Evolutionary conservation across 2,113 vertebrate genomes (phyloP), one percentile per base, ranked within the genome.

Genomic region (Perognathus longimembris): DNA sequence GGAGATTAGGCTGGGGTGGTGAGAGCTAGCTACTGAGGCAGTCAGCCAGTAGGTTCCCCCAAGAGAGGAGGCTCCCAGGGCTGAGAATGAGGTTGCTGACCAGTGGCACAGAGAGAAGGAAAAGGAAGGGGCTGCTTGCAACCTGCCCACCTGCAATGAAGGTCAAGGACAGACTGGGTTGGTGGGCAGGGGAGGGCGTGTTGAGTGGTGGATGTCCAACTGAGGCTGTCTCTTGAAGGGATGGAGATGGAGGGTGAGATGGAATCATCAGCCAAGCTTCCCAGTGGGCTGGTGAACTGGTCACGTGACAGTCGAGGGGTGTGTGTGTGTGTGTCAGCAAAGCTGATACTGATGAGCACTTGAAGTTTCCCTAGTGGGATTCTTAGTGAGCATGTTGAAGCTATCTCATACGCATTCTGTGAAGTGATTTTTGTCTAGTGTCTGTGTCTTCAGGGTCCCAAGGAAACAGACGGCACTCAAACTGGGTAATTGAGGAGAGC

Each of bases 381-480:
- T 81, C 63, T 75, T 34, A 18, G 26, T 18, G 79, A 54, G 6
- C n/a, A 1, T 34, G 66, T 57, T 59, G 75, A 20, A 22, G 76
- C 59, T 14, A 78, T 17, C 61, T 38, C 7, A 6, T 3, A 9
- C 17, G 10, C 40, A 63, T 61, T 87, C 36, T 81, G 50, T 59
- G 77, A 40, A 82, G 36, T 34, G 34, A 17, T 26, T 30, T 91
- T 70, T n/a, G 50, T 84, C 45, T 30, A 7, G 70, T 71, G 45
- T 71, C 11, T 80, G n/a, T 38, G 30, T 32, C 54, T 24, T 26
- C 34, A 0, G 9, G n/a, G 15, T 73, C 76, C 66, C 69, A n/a
- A 85, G n/a, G 63, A 92, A 90, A 77, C 84, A 94, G 87, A 78
- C 66, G 66, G 66, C 24, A 21, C 38, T 75, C 64, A 36, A 40